These are phyloP conservation scores for Agriopis leucophaearia DNA, from an alignment of 2,888 invertebrate species.

Conservation along the genomic window DNA sequence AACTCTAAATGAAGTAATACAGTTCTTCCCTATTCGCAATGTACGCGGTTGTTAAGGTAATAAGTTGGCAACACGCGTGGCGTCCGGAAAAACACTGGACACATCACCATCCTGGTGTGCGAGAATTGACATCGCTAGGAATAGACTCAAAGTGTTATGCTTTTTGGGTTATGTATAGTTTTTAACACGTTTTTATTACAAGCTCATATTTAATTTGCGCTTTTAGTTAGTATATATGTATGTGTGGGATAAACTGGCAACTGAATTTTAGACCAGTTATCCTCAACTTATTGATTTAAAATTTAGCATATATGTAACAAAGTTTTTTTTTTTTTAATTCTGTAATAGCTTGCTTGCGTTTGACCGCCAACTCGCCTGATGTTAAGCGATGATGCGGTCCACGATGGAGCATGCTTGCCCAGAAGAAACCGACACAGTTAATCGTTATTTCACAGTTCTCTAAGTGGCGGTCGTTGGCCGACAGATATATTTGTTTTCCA, in stretches of 20 bases:
- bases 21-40: neutral
- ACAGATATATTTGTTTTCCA: neutral
- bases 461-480: neutral
- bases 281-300: no score
- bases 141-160: conserved; percentile 8
- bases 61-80: conserved; percentile 8
- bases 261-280: no score
- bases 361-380: no score
- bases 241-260: no score
- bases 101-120: conserved; percentile 14
- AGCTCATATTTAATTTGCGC: no score
- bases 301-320: no score
- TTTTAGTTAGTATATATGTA: no score
- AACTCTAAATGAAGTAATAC: conserved; percentile 10
- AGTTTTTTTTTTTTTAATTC: no score
- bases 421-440: no score
- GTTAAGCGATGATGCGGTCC: no score
- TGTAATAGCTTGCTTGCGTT: no score
- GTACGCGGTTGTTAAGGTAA: conserved; percentile 5
- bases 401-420: no score
- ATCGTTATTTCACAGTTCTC: neutral
- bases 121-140: conserved; percentile 21
- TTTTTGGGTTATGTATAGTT: neutral
- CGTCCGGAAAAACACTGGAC: conserved; percentile 12
- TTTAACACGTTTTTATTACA: neutral